These are phyloP conservation scores for Theristicus caerulescens DNA, from an alignment of 2,113 vertebrate species.

Conservation along the genomic window DNA sequence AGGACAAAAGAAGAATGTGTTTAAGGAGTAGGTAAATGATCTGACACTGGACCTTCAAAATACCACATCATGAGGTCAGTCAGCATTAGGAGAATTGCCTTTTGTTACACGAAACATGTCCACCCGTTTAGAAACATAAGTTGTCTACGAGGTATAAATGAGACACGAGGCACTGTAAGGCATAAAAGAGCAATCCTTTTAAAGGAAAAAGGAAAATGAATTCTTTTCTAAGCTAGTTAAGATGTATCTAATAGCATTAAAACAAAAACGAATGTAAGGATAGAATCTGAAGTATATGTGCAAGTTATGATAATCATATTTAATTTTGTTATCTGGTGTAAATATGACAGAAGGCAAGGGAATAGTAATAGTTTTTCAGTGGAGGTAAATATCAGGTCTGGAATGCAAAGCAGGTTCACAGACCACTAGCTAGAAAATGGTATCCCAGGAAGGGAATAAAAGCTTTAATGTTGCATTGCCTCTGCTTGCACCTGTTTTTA, in stretches of 20 bases:
- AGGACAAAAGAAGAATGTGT: not conserved
- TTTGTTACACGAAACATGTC: not conserved
- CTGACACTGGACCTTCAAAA: not conserved
- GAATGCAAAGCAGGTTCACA: not conserved
- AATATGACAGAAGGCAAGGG: not conserved
- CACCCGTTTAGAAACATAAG: not conserved
- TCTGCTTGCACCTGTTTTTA: not conserved
- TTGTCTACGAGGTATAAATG: not conserved
- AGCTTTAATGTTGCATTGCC: not conserved
- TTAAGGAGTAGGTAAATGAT: not conserved
- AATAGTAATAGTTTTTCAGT: not conserved
- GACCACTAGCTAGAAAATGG: not conserved
- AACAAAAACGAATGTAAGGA: not conserved
- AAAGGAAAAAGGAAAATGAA: not conserved
- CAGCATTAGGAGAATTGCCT: not conserved
- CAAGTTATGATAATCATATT: not conserved
- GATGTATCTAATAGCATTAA: not conserved
- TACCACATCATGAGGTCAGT: not conserved
- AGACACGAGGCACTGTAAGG: not conserved
- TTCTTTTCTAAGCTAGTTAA: not conserved
- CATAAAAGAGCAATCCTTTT: not conserved
- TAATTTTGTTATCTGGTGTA: not conserved
- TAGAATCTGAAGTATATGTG: not conserved
- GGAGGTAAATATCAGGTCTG: not conserved
- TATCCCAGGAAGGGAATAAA: not conserved